These are phyloP conservation scores for Drosophila ambigua DNA, from an alignment of 1,140 invertebrate species.

Conservation along the genomic window DNA sequence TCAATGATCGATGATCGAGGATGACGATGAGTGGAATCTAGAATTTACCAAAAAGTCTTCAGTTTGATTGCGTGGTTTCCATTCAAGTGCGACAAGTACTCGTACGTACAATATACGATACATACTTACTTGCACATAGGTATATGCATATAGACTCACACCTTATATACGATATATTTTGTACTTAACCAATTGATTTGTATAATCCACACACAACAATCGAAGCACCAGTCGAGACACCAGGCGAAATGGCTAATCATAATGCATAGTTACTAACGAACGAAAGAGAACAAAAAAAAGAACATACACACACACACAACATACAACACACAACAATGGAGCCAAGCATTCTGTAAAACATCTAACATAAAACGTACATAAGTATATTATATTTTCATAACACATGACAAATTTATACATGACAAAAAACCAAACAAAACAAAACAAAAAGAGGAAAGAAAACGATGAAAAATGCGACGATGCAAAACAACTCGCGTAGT, in stretches of 20 bases:
- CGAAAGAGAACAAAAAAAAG: constrained; percentile 24
- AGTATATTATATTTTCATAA: constrained; percentile 82
- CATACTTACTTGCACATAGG: constrained; percentile 24
- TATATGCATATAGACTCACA: constrained; percentile 21
- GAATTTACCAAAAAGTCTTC: constrained; percentile 65
- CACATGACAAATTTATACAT: constrained; percentile 82
- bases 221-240: not conserved
- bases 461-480: constrained; percentile 58
- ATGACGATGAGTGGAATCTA: constrained; percentile 43
- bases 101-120: constrained; percentile 42
- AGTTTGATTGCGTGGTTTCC: constrained; percentile 78
- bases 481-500: constrained; percentile 79
- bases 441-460: constrained; percentile 28
- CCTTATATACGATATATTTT: constrained; percentile 64
- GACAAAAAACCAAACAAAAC: constrained; percentile 38
- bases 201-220: constrained; percentile 46
- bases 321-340: constrained; percentile 22
- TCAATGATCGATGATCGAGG: too few relatives aligned
- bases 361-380: constrained; percentile 76
- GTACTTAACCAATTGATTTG: constrained; percentile 69
- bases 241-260: constrained; percentile 58
- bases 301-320: not conserved
- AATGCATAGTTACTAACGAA: constrained; percentile 77
- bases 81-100: constrained; percentile 55
- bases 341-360: constrained; percentile 79